Percentiles rank a stretch among this genome's conserved stretches.
These are phyloP conservation scores for Poliocrania exsul DNA, from an alignment of 2,797 vertebrate genomes.

Conservation along the genomic window DNA sequence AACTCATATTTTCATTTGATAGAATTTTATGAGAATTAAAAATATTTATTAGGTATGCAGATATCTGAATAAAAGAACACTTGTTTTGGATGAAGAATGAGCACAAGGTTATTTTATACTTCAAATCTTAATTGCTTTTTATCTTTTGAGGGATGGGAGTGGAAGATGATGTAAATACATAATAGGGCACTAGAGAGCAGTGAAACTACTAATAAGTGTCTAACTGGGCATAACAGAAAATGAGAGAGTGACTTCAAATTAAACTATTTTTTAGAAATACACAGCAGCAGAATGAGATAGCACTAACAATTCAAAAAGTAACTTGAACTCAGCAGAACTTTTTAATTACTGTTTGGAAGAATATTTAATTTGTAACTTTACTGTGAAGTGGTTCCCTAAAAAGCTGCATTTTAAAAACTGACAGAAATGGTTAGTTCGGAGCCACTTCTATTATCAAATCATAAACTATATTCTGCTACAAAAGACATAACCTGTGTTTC, in stretches of 20 bases:
- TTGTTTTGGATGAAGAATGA: background rate
- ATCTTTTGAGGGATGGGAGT: background rate
- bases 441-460: background rate
- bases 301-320: background rate
- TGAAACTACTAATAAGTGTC: background rate
- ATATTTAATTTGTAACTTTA: background rate
- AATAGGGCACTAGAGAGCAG: conserved; percentile 1
- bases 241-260: conserved; percentile 26
- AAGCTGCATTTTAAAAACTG: background rate
- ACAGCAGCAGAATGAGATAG: background rate
- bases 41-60: background rate
- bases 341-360: background rate
- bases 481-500: background rate
- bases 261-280: conserved; percentile 13
- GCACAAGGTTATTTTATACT: background rate
- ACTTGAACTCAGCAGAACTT: background rate
- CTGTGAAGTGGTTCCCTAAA: background rate
- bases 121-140: background rate
- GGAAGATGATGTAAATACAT: conserved; percentile 12
- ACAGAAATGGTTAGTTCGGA: background rate
- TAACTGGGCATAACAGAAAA: conserved; percentile 36
- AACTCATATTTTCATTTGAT: background rate
- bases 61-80: conserved; percentile 9
- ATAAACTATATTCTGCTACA: background rate
- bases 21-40: background rate